A percentile compares a stretch with the other conserved stretches of the same genome.
Conservation (phyloP, 2,888 invertebrate species). For the Ferdinandea cuprea region DNA sequence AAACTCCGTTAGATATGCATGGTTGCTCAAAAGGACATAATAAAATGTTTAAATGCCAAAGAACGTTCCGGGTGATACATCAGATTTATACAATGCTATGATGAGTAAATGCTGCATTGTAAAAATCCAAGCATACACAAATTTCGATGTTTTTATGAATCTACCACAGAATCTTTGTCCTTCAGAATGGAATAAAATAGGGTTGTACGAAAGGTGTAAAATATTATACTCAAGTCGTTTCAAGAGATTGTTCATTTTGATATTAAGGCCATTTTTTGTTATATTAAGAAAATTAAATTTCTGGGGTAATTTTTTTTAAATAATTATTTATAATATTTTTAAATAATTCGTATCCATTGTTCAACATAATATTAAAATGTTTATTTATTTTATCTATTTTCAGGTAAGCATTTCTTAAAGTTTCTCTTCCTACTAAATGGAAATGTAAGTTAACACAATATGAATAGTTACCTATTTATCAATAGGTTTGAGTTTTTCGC, state of each 20-base stretch:
- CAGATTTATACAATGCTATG: background rate
- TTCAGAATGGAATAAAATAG: no score
- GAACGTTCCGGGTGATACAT: background rate
- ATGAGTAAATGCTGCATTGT: slow-evolving; percentile 37
- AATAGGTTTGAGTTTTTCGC: no score
- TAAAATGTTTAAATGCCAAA: slow-evolving; percentile 11
- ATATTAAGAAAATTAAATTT: no score
- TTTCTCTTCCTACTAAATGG: background rate
- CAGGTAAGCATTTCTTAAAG: slow-evolving; percentile 1
- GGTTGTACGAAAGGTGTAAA: no score
- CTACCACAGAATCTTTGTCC: slow-evolving; percentile 18
- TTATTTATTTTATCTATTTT: background rate
- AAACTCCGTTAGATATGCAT: slow-evolving; percentile 32
- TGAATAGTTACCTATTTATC: background rate
- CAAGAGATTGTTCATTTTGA: no score
- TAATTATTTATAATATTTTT: no score
- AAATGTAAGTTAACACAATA: background rate
- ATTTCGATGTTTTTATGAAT: slow-evolving; percentile 5
- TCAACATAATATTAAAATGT: background rate
- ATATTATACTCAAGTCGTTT: no score
- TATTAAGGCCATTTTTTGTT: no score
- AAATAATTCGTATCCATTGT: no score
- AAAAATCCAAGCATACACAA: slow-evolving; percentile 32
- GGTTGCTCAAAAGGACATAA: slow-evolving; percentile 30
- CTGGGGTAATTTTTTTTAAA: no score